Evolutionary conservation across 2,888 invertebrate genomes (phyloP), one percentile per base, ranked within the genome.

Genomic region (Drosophila antonietae): DNA sequence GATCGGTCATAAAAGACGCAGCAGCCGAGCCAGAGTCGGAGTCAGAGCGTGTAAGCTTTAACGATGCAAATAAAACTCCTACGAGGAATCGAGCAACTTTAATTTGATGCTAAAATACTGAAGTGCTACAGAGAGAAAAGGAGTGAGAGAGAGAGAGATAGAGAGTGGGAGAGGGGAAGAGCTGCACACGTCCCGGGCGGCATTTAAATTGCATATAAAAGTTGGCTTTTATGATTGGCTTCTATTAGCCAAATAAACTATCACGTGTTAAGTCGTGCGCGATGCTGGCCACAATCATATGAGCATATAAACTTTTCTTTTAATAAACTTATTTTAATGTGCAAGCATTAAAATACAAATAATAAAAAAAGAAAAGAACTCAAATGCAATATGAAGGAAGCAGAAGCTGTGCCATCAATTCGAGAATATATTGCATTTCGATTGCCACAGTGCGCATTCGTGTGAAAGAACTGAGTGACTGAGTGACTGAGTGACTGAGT

Each of bases 191-290:
- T 47, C 15, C 44, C 56, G 47, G 59, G 61, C 71, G 71, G 61
- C 83, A 82, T 74, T 84, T 77, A 82, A 86, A 69, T 75, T 68
- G 84, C 82, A 65, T 67, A 83, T 85, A 84, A 86, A 85, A 86
- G 73, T 71, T 79, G 81, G 75, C 81, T 86, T 85, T 86, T 81
- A 84, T 84, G 84, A 68, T 77, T 68, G 73, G 77, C 82, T 86
- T 86, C 84, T 86, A 86, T 84, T 86, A 77, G 84, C 84, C 49
- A 74, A 82, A 82, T 85, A 83, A 86, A 86, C 86, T 86, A 84
- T 83, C 66, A 86, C 72, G 84, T 82, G 83, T 77, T 86, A 73
- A 84, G 80, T 72, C 68, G 78, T 65, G 76, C 67, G 46, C 56
- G 77, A 74, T 70, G 64, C 56, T 67, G 58, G 51, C 58, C 49